These are phyloP conservation scores for Pleuronectes platessa DNA, from an alignment of 2,113 vertebrate species.

Conservation along the genomic window DNA sequence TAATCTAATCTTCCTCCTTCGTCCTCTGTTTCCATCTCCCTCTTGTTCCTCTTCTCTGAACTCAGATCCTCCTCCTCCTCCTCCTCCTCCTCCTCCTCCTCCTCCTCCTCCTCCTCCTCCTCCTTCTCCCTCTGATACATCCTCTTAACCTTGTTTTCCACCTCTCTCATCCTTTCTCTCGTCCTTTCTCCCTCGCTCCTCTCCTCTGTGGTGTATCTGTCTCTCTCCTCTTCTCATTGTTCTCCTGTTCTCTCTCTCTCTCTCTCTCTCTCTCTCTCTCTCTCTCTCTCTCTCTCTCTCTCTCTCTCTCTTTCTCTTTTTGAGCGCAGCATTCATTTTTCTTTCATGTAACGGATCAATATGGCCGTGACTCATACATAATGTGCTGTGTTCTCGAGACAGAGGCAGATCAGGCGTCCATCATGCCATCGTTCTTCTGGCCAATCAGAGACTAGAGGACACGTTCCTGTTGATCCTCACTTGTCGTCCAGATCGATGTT, in stretches of 20 bases:
- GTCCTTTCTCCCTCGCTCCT: neutral
- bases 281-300: neutral
- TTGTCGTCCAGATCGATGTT: neutral
- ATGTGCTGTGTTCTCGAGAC: neutral
- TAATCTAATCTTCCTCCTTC: neutral
- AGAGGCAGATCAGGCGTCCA: slow-evolving; percentile 28
- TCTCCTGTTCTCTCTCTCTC: neutral
- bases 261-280: neutral
- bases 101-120: neutral
- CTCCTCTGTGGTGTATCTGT: neutral
- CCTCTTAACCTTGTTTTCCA: neutral
- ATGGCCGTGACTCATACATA: slow-evolving; percentile 16
- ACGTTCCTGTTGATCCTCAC: neutral
- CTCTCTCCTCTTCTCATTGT: neutral
- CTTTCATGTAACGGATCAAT: slow-evolving; percentile 34
- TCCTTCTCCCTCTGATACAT: neutral
- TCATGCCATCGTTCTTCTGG: slow-evolving; percentile 10
- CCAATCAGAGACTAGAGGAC: slow-evolving; percentile 27
- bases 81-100: neutral
- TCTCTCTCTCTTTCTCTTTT: neutral
- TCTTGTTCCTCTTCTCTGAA: neutral
- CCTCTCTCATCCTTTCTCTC: neutral
- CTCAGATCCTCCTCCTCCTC: no score
- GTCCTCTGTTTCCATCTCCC: neutral
- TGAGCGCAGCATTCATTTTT: neutral